Percentiles rank a stretch among this genome's conserved stretches.
These are phyloP conservation scores for Epinotia ramella DNA, from an alignment of 2,888 invertebrate genomes.

Conservation along the genomic window DNA sequence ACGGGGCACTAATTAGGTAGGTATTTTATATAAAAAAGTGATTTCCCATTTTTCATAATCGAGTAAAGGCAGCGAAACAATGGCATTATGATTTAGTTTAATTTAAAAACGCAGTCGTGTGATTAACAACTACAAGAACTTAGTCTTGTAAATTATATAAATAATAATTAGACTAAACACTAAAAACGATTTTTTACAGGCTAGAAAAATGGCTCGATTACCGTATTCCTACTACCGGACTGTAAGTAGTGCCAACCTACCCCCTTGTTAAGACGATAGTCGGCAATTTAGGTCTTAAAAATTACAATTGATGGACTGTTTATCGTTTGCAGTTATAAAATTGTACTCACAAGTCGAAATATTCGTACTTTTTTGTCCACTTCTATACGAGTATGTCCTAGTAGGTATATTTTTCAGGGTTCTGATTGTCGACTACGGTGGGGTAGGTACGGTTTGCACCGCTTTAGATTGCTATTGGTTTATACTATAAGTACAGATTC, in stretches of 20 bases:
- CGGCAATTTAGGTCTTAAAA: background rate
- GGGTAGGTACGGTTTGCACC: background rate
- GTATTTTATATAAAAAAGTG: background rate
- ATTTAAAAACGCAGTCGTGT: slow-evolving; percentile 18
- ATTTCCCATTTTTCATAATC: background rate
- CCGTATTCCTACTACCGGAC: background rate
- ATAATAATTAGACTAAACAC: slow-evolving; percentile 34
- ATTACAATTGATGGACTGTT: background rate
- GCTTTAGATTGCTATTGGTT: background rate
- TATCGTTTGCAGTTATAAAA: too few species aligned
- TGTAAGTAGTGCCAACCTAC: background rate
- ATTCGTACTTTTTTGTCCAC: too few species aligned
- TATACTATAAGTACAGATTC: background rate
- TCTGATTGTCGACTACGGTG: background rate
- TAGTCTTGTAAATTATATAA: slow-evolving; percentile 25
- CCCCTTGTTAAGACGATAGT: background rate
- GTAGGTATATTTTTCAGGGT: background rate
- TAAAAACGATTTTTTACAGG: slow-evolving; percentile 13
- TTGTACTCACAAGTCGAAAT: too few species aligned
- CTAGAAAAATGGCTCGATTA: slow-evolving; percentile 39
- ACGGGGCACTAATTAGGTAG: too few species aligned
- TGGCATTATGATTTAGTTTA: background rate
- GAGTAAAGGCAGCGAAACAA: background rate
- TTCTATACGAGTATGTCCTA: too few species aligned
- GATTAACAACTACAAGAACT: slow-evolving; percentile 3